Conservation (phyloP, 2,888 invertebrate genomes). For the Diplazon laetatorius region DNA sequence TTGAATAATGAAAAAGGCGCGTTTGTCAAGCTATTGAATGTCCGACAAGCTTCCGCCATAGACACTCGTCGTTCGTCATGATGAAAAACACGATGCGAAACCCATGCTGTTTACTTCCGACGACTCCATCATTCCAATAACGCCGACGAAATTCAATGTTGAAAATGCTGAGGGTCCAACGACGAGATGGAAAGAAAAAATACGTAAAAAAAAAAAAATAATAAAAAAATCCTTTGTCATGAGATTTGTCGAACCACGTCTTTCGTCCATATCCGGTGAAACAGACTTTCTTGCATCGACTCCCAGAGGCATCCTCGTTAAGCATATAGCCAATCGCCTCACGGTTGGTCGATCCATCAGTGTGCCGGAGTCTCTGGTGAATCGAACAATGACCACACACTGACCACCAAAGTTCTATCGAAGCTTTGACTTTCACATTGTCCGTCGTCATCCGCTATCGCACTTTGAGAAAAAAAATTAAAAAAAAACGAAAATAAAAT, state of each 20-base stretch:
- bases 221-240: constrained; percentile 35
- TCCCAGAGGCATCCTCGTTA: constrained; percentile 30
- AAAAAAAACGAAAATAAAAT: too few species aligned
- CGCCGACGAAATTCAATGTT: constrained; percentile 14
- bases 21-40: background rate
- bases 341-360: background rate
- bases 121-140: constrained; percentile 4
- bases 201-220: too few species aligned
- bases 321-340: constrained; percentile 21
- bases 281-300: constrained; percentile 38
- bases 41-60: too few species aligned
- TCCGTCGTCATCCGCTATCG: background rate
- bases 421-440: constrained; percentile 15
- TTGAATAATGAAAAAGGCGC: background rate
- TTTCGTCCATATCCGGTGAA: constrained; percentile 1
- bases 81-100: background rate
- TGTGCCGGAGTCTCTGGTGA: constrained; percentile 6
- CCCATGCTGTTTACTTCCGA: background rate
- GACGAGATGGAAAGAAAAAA: too few species aligned
- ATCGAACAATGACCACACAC: constrained; percentile 41
- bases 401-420: constrained; percentile 16
- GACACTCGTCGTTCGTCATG: background rate
- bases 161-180: background rate
- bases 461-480: background rate
- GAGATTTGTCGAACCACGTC: background rate